phyloP scores from a whole-genome alignment of 2,113 vertebrate genomes.

The Bubo bubo region DNA sequence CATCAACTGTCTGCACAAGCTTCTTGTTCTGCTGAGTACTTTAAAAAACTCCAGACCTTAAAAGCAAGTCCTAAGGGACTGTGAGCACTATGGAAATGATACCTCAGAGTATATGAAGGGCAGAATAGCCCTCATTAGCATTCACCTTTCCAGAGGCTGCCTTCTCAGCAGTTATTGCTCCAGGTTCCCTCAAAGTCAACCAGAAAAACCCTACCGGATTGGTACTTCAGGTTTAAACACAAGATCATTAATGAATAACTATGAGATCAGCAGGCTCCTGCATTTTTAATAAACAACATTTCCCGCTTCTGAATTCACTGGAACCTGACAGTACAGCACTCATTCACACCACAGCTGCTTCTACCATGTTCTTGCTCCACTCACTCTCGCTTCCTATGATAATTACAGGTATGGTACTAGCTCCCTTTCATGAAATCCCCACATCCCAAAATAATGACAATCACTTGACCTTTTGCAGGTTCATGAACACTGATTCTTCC shows the following conservation, averaged over 20 bases:
- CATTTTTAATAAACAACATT: neutral
- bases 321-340: neutral
- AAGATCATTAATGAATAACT: constrained; percentile 32
- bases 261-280: neutral
- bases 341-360: neutral
- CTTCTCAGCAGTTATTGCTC: neutral
- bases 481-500: neutral
- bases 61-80: neutral
- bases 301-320: neutral
- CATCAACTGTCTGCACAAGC: neutral
- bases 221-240: neutral
- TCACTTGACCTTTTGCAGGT: neutral
- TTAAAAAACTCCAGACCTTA: neutral
- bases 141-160: neutral
- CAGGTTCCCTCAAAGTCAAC: neutral
- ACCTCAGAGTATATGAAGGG: neutral
- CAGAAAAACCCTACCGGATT: neutral
- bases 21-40: neutral
- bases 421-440: neutral
- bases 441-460: neutral
- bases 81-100: neutral
- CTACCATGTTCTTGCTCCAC: neutral
- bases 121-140: neutral
- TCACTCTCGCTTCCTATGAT: rapidly evolving
- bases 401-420: neutral